Evolutionary conservation across 2,113 vertebrate species (phyloP).

Genomic region (Meleagris gallopavo): DNA sequence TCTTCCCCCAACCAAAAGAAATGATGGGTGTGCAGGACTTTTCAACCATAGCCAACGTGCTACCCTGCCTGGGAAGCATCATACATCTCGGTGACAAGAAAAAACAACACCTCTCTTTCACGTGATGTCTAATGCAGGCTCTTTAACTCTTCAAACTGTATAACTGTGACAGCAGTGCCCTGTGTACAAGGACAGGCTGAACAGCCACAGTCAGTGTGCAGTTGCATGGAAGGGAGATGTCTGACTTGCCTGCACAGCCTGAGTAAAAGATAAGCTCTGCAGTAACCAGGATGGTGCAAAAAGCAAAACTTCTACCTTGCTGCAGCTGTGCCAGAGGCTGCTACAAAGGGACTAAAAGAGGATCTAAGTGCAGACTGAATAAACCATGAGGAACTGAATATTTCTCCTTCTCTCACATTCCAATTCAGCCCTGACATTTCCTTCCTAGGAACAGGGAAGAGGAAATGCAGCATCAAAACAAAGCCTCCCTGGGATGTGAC

Average conservation of each 20-base stretch:
- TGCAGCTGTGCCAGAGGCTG: background rate
- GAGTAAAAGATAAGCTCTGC: background rate
- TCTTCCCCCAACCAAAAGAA: background rate
- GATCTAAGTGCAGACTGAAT: background rate
- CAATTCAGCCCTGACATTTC: background rate
- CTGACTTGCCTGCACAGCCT: rapidly evolving
- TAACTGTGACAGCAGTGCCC: background rate
- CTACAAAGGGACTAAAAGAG: background rate
- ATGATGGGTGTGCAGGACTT: background rate
- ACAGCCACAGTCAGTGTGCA: background rate
- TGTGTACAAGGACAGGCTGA: background rate
- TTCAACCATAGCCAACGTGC: background rate
- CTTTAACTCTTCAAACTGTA: background rate
- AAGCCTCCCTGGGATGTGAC: background rate
- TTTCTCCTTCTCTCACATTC: background rate
- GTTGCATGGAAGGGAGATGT: background rate
- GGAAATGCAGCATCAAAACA: conserved; percentile 8
- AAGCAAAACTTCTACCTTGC: background rate
- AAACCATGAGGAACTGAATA: background rate
- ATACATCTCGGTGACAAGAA: background rate
- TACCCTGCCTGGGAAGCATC: background rate
- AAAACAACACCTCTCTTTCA: background rate
- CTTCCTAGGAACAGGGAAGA: background rate
- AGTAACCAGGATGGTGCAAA: background rate
- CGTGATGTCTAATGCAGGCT: background rate